These are phyloP conservation scores for Ditula angustiorana DNA, from an alignment of 2,888 invertebrate species.

Conservation along the genomic window DNA sequence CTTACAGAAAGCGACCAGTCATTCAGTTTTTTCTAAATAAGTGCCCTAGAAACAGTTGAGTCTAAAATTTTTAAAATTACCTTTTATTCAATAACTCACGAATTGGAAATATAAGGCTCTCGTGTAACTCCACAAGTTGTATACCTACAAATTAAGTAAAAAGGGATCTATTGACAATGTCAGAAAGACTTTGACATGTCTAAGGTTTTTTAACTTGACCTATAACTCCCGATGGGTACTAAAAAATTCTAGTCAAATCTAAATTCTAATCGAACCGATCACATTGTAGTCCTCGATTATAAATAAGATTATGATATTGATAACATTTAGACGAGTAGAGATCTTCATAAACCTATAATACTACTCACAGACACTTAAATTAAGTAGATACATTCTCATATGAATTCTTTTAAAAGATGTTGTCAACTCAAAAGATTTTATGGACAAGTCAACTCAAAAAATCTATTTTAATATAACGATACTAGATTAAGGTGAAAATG, in stretches of 20 bases:
- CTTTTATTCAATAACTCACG: too few species aligned
- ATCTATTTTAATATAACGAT: constrained; percentile 70
- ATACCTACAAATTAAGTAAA: too few species aligned
- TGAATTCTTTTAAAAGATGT: constrained; percentile 62
- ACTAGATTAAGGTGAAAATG: constrained; percentile 48
- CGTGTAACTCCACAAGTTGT: too few species aligned
- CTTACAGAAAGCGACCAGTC: too few species aligned
- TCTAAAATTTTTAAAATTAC: too few species aligned
- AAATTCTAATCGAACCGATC: constrained; percentile 67
- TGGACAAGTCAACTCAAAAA: constrained; percentile 70
- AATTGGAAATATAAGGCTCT: too few species aligned
- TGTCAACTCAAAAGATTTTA: constrained; percentile 79
- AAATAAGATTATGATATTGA: constrained; percentile 30
- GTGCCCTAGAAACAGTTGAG: too few species aligned
- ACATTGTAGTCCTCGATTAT: constrained; percentile 53
- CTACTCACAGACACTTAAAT: constrained; percentile 45
- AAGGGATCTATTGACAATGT: too few species aligned
- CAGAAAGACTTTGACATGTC: too few species aligned
- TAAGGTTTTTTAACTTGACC: neutral
- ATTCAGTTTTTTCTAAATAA: too few species aligned
- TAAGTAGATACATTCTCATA: constrained; percentile 46
- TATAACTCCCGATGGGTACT: constrained; percentile 63
- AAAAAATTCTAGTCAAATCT: constrained; percentile 79
- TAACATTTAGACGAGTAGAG: constrained; percentile 26
- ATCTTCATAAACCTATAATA: constrained; percentile 39